These are phyloP conservation scores for Neoarius graeffei DNA, from an alignment of 2,113 vertebrate genomes.

Conservation along the genomic window DNA sequence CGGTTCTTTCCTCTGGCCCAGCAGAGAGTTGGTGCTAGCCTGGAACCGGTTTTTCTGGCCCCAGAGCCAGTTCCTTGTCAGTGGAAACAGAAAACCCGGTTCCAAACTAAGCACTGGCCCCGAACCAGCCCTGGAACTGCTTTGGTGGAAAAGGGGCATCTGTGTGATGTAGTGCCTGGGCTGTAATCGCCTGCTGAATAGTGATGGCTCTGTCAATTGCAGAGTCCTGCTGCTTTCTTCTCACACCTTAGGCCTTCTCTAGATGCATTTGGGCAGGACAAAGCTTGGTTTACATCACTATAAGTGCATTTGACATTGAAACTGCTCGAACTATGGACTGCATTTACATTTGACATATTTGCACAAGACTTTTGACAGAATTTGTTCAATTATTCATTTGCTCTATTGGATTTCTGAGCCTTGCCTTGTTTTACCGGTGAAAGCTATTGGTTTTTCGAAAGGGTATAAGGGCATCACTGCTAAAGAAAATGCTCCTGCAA, in stretches of 20 bases:
- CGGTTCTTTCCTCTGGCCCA: no score
- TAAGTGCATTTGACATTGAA: conserved; percentile 55
- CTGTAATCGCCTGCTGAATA: conserved; percentile 61
- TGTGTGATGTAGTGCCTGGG: conserved; percentile 11
- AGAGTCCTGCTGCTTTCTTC: conserved; percentile 31
- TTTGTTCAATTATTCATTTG: conserved; percentile 55
- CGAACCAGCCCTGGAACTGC: no score
- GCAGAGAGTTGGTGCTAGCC: no score
- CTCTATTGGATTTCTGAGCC: conserved; percentile 43
- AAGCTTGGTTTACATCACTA: conserved; percentile 43
- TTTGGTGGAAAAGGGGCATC: no score
- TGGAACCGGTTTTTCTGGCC: no score
- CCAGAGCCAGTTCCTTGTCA: no score
- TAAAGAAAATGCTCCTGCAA: conserved; percentile 15
- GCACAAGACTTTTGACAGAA: conserved; percentile 46
- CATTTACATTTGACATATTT: conserved; percentile 52
- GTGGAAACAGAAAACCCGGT: no score
- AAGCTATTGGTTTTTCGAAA: conserved; percentile 25
- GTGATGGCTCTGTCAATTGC: conserved; percentile 58
- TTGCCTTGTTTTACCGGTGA: conserved; percentile 26
- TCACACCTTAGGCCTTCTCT: conserved; percentile 31
- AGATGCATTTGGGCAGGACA: conserved; percentile 34
- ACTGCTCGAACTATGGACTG: conserved; percentile 49
- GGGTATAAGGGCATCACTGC: conserved; percentile 6
- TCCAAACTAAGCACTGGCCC: no score